These are phyloP conservation scores for Cataglyphis altisquamis DNA, from an alignment of 2,888 invertebrate species.

Conservation along the genomic window DNA sequence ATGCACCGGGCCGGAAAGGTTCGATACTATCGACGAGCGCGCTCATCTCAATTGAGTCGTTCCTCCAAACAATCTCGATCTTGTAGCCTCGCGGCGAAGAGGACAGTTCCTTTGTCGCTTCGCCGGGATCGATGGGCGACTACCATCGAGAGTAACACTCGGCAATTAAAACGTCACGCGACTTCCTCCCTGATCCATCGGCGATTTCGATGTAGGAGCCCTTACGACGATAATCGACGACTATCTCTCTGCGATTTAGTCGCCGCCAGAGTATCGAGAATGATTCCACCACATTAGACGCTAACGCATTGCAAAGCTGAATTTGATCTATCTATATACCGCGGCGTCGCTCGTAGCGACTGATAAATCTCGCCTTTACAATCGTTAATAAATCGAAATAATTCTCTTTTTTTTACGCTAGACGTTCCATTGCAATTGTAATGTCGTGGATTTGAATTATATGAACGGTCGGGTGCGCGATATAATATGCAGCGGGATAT, in stretches of 20 bases:
- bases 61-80: conserved; percentile 60
- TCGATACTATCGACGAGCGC: conserved; percentile 59
- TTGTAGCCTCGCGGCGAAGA: conserved; percentile 34
- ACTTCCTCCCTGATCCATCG: conserved; percentile 55
- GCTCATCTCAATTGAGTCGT: conserved; percentile 65
- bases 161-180: conserved; percentile 79
- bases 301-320: background rate
- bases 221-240: conserved; percentile 41
- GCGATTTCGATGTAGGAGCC: conserved; percentile 37
- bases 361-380: conserved; percentile 24
- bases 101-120: conserved; percentile 65
- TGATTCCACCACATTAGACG: conserved; percentile 38
- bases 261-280: conserved; percentile 38
- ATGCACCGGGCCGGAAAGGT: conserved; percentile 39
- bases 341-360: conserved; percentile 21
- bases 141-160: conserved; percentile 36
- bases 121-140: conserved; percentile 46
- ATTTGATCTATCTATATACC: conserved; percentile 13
- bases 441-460: background rate
- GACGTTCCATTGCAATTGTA: background rate
- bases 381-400: conserved; percentile 31
- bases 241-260: conserved; percentile 37
- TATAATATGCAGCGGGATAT: background rate
- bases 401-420: background rate
- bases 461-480: background rate